Evolutionary conservation across 2,113 vertebrate genomes (phyloP), one percentile per base, ranked within the genome.

Genomic region (Sinocyclocheilus anshuiensis): DNA sequence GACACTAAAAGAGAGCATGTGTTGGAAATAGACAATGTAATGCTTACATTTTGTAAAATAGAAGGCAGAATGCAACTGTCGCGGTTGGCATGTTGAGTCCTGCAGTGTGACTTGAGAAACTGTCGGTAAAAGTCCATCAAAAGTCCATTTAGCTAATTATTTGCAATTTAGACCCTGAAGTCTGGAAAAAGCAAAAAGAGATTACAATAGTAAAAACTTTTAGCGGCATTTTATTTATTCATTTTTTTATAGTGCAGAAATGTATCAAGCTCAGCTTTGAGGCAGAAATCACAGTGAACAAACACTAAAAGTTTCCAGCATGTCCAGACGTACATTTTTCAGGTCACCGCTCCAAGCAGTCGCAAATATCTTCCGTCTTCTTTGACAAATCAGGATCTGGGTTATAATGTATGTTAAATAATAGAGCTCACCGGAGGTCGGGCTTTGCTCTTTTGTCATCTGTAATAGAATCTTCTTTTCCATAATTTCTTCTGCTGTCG

Each of bases 371-470:
- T 86, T 84, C 61, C 10, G 45, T 81, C 78, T 65, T 81, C 48
- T 77, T 83, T 87, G 83, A 84, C 80, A 90, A 87, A 90, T 89
- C 83, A 88, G 69, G 67, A 87, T 75, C 42, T 36, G 16, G 50
- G 39, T 88, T 77, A 84, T 91, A 78, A 84, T 85, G 84, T 82
- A 88, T 87, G 85, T 89, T 90, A 89, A 91, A 91, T 91, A 91
- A 89, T 91, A 79, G 83, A 87, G 87, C 81, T 86, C 81, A 84
- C 87, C 83, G 87, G 88, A 88, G 83, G 85, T 87, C 63, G 85
- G 82, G 83, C 76, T 39, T 86, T 79, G 86, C 63, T 88, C 88
- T 86, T 90, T 89, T 89, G 87, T 91, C 90, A 91, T 82, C 71
- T 74, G 72, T 91, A 91, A 91, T 91, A 86, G 87, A 87, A 86